phyloP scores from a whole-genome alignment of 1,140 invertebrate species.

The Linepithema humile region DNA sequence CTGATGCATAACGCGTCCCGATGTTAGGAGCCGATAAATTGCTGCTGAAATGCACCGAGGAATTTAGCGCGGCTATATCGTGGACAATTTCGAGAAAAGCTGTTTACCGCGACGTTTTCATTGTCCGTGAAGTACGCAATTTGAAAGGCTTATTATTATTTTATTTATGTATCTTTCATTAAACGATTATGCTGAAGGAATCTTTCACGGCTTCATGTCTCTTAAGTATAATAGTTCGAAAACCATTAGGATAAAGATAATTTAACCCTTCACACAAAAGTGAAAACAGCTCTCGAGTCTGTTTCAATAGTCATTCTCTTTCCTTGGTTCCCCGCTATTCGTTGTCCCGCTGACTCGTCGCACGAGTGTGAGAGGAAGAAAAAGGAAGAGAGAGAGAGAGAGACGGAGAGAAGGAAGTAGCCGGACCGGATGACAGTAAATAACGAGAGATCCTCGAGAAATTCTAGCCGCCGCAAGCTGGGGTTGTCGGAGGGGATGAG shows the following conservation, averaged over 20 bases:
- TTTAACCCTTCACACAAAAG: constrained; percentile 49
- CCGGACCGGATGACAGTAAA: constrained; percentile 77
- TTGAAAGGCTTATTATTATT: neutral
- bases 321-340: neutral
- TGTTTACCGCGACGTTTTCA: constrained; percentile 13
- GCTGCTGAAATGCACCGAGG: constrained; percentile 50
- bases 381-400: neutral
- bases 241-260: constrained; percentile 34
- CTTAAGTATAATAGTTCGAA: neutral
- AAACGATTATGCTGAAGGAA: too few species aligned
- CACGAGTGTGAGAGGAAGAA: neutral
- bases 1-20: constrained; percentile 65
- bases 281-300: constrained; percentile 32
- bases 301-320: constrained; percentile 14
- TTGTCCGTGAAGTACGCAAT: neutral
- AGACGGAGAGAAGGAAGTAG: constrained; percentile 56
- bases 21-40: constrained; percentile 67
- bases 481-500: constrained; percentile 57
- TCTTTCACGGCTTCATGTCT: too few species aligned
- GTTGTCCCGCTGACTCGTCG: neutral
- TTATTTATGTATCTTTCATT: neutral
- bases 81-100: neutral
- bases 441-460: constrained; percentile 77
- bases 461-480: constrained; percentile 68
- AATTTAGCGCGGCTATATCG: neutral